Base-by-base conservation (phyloP, 2,888 invertebrate genomes). In the Blastobasis lacticolella region DNA sequence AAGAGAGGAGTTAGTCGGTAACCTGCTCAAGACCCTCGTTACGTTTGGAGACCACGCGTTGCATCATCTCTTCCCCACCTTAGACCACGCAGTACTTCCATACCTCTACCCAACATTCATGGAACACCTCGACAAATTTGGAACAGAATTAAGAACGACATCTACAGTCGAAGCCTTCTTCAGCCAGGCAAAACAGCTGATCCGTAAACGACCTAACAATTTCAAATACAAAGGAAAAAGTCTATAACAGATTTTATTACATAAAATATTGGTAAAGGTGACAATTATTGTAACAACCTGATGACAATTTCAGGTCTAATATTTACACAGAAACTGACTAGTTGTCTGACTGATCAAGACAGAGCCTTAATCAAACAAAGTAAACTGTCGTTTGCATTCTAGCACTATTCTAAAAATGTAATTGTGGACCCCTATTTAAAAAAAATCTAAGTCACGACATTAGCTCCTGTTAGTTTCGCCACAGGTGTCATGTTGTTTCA, bases 31-130 rank as follows among this genome's bases (percentile, higher is more conserved):
- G 56, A 90, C 91, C 0, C 72, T 95, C 50, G 93, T 93, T 0
- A 90, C 92, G 55, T 95, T 94, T 64, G 95, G 95, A 0, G 92
- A 94, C 54, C 96, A 96, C 69, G 89, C 90, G 0, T 79, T 95
- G 2, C 95, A 96, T 73, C 96, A 96, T 75, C 81, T 95, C 23
- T 93, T 95, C 62, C 95, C 95, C 0, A 93, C 94, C 0, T 64
- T 96, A 40, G 95, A 95, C 71, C 95, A 95, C 64, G 92, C 91
- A 0, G 90, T 92, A 53, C 75, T 96, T 9, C 89, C 90, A 6
- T 89, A 91, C 49, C 80, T 95, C 4, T 90, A 92, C 67, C 91
- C 93, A 0, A 88, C 89, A 0, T 86, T 93, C 8, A 60, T 90
- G 6, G 82, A 92, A 57, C 92, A 92, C 38, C 91, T 92, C 61